Conservation (phyloP, 2,888 invertebrate species). For the Agonopterix heracliana region DNA sequence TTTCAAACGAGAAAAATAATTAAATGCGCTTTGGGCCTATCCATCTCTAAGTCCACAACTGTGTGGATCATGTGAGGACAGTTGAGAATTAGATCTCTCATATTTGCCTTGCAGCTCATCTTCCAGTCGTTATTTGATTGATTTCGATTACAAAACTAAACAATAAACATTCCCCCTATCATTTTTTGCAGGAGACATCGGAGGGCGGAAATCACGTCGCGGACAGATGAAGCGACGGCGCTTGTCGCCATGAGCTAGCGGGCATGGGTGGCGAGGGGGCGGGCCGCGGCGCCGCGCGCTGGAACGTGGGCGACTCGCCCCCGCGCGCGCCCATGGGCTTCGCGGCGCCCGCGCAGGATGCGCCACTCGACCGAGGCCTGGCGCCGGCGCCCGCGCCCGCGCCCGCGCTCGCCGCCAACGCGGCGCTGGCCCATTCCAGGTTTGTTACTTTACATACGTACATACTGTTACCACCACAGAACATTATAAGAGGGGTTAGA, state of each 20-base stretch:
- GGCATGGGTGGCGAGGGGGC: conserved; percentile 78
- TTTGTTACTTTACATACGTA: conserved; percentile 18
- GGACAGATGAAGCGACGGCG: conserved; percentile 48
- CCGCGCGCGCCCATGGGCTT: conserved; percentile 75
- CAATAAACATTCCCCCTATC: not conserved
- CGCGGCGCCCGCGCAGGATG: conserved; percentile 76
- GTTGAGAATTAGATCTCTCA: no score
- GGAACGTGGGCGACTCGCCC: conserved; percentile 78
- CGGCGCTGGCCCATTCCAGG: conserved; percentile 81
- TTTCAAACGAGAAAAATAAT: no score
- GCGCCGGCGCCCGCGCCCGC: conserved; percentile 54
- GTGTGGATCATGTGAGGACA: no score
- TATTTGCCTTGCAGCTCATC: no score
- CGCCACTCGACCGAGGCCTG: conserved; percentile 73
- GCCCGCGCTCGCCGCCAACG: conserved; percentile 38
- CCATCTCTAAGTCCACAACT: no score
- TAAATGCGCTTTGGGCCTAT: no score
- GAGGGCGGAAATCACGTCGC: not conserved
- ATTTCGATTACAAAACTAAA: no score
- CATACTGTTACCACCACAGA: not conserved
- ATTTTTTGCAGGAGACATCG: not conserved
- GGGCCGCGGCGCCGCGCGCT: conserved; percentile 79
- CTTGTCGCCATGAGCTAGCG: conserved; percentile 69
- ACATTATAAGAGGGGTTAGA: no score
- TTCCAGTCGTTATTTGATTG: no score